Percentiles rank a stretch among this genome's conserved stretches.
Conservation (phyloP, 2,888 invertebrate species). For the Loripinus fragilis region DNA sequence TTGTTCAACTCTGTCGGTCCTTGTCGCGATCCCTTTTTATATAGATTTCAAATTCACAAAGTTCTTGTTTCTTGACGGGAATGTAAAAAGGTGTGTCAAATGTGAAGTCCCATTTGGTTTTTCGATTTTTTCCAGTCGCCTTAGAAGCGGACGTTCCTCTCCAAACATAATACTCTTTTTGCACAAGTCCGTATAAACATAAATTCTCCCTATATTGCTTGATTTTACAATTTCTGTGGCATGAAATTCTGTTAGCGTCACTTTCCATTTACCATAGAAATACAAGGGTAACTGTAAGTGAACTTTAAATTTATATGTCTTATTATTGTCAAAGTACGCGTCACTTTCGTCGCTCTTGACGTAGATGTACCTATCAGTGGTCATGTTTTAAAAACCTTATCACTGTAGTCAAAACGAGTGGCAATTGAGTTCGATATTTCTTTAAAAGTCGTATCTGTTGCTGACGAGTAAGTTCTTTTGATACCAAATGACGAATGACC, state of each 20-base stretch:
- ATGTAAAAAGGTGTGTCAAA: not conserved
- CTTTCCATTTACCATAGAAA: conserved; percentile 31
- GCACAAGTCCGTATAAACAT: conserved; percentile 21
- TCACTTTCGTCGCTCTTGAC: conserved; percentile 16
- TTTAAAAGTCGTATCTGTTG: conserved; percentile 26
- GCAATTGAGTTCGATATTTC: conserved; percentile 33
- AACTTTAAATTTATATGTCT: conserved; percentile 23
- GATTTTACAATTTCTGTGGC: not conserved
- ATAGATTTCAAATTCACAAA: not conserved
- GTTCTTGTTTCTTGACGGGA: not conserved
- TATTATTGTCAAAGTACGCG: conserved; percentile 27
- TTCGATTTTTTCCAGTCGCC: not conserved
- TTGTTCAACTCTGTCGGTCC: not conserved
- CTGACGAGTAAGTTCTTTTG: conserved; percentile 31
- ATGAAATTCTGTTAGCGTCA: conserved; percentile 8
- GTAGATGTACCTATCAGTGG: conserved; percentile 19
- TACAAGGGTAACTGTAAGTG: conserved; percentile 18
- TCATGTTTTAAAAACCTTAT: not conserved
- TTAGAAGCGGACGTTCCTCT: conserved; percentile 14
- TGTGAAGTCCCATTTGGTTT: not conserved
- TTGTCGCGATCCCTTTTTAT: not conserved
- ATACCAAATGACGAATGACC: conserved; percentile 42
- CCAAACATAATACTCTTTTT: conserved; percentile 11
- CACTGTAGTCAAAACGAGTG: no score
- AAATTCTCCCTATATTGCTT: not conserved